Percentiles rank a stretch among this genome's conserved stretches.
Conservation (phyloP, 2,797 vertebrate species). For the Paramormyrops hopkinsi region DNA sequence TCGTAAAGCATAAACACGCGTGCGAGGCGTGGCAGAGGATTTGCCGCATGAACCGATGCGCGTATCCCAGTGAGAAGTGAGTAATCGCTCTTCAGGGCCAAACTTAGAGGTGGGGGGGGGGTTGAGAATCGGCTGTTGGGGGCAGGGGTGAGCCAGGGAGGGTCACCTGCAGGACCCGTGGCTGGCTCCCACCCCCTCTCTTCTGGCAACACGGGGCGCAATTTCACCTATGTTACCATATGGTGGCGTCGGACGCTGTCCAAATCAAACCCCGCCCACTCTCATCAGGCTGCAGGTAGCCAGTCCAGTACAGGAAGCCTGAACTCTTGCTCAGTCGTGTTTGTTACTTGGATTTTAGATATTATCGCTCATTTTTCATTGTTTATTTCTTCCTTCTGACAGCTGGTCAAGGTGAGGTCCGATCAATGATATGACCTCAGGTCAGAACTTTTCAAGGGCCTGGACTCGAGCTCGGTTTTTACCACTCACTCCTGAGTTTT, state of each 20-base stretch:
- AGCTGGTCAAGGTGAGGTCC: constrained; percentile 15
- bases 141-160: neutral
- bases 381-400: constrained; percentile 7
- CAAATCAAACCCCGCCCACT: neutral
- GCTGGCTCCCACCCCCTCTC: neutral
- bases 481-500: neutral
- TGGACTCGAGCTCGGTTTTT: neutral
- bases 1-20: neutral
- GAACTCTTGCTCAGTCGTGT: neutral
- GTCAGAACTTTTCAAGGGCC: neutral
- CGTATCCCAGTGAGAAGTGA: neutral
- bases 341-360: neutral
- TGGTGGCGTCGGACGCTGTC: neutral
- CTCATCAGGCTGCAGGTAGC: neutral
- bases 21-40: neutral
- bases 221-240: neutral
- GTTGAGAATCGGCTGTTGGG: neutral
- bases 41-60: neutral
- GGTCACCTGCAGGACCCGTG: neutral
- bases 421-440: constrained; percentile 4
- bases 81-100: neutral
- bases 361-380: neutral
- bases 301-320: neutral
- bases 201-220: neutral
- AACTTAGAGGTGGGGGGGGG: neutral